Conservation (phyloP, 2,888 invertebrate genomes). For the Digitonthophagus gazella region DNA sequence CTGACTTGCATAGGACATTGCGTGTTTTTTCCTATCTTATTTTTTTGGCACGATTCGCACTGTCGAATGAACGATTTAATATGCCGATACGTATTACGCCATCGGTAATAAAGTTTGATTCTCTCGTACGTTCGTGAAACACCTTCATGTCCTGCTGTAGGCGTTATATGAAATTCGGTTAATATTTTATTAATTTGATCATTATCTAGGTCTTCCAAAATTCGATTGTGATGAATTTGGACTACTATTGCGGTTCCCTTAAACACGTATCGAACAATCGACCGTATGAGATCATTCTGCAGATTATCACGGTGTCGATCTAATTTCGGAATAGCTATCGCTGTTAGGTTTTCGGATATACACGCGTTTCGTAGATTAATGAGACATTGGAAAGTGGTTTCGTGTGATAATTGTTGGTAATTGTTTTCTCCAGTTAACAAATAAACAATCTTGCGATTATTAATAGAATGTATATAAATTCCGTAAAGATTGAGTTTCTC, state of each 20-base stretch:
- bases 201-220: neutral
- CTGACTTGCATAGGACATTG: conserved; percentile 41
- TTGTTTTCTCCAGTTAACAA: neutral
- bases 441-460: neutral
- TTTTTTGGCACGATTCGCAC: conserved; percentile 34
- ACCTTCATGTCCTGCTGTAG: conserved; percentile 3
- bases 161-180: neutral
- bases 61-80: conserved; percentile 27
- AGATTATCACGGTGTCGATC: neutral
- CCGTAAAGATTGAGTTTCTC: neutral
- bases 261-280: neutral
- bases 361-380: neutral
- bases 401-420: neutral
- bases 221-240: neutral
- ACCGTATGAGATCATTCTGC: neutral
- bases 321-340: neutral
- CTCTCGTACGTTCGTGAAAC: neutral
- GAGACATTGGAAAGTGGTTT: neutral
- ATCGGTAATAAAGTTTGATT: conserved; percentile 27
- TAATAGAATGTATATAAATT: neutral
- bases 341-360: neutral
- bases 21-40: conserved; percentile 32
- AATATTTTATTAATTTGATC: neutral
- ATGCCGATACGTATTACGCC: conserved; percentile 27
- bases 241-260: neutral